Evolutionary conservation across 2,797 vertebrate genomes (phyloP).

Genomic region (Siniperca obscura): DNA sequence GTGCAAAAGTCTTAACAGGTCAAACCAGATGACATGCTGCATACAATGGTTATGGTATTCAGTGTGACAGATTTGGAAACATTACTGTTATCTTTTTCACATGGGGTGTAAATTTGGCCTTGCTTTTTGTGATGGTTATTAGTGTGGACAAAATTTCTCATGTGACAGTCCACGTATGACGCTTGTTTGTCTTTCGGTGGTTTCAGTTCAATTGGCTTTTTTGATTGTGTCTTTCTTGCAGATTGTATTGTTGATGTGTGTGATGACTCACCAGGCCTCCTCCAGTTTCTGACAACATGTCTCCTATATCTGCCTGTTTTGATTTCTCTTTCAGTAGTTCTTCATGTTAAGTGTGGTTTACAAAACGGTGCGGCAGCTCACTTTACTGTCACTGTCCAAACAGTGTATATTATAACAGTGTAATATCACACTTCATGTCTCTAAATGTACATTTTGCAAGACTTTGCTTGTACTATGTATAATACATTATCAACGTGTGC

Average conservation of each 20-base stretch:
- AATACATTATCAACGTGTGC: background rate
- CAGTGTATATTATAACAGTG: background rate
- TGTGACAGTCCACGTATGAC: background rate
- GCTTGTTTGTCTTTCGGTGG: background rate
- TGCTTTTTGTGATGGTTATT: too few species aligned
- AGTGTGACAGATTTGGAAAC: conserved; percentile 23
- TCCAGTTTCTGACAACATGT: conserved; percentile 6
- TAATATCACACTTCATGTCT: background rate
- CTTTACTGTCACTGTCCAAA: background rate
- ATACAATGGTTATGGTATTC: conserved; percentile 48
- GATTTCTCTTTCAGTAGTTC: background rate
- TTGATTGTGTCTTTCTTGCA: conserved; percentile 29
- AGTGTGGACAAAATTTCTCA: background rate
- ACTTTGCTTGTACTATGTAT: background rate
- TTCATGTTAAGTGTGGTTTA: background rate
- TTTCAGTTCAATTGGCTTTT: conserved; percentile 14
- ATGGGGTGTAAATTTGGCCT: background rate
- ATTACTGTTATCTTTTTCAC: conserved; percentile 22
- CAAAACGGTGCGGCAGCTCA: background rate
- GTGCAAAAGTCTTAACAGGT: conserved; percentile 65
- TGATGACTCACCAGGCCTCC: conserved; percentile 49
- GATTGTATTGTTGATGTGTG: conserved; percentile 8
- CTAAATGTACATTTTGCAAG: background rate
- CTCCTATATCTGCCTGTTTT: background rate
- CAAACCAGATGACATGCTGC: conserved; percentile 63